Conservation (phyloP, 2,797 vertebrate species). For the Phataginus tetradactyla region DNA sequence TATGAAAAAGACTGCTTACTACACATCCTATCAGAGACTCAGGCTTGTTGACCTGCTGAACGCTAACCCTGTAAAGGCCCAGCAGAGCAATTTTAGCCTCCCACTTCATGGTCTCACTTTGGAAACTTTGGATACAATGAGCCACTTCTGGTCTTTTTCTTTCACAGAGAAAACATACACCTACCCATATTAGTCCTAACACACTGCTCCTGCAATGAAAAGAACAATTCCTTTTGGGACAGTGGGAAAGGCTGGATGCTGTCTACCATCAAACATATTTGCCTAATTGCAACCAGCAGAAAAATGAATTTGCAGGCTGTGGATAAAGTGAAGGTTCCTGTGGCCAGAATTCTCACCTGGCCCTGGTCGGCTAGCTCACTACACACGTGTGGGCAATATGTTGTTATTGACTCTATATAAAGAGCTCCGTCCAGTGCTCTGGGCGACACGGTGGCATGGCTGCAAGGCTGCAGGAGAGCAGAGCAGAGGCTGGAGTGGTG, state of each 20-base stretch:
- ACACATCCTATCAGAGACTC: not conserved
- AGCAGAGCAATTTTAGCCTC: not conserved
- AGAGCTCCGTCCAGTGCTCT: no score
- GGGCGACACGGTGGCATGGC: no score
- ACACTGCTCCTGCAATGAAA: not conserved
- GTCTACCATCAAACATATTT: no score
- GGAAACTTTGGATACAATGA: not conserved
- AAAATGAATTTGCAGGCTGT: not conserved
- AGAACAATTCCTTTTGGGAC: not conserved
- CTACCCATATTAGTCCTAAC: not conserved
- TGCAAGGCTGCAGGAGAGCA: no score
- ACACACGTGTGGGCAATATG: no score
- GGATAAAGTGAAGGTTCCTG: no score
- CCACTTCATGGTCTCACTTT: not conserved
- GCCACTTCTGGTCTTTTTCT: not conserved
- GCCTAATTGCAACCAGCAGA: not conserved
- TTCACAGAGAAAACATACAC: not conserved
- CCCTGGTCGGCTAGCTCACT: no score
- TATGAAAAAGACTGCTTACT: not conserved
- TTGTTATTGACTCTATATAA: no score
- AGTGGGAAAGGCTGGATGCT: not conserved
- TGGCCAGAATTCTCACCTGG: no score
- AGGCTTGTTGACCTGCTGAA: not conserved
- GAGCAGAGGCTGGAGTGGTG: no score
- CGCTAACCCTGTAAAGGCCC: not conserved